These are phyloP conservation scores for Sitodiplosis mosellana DNA, from an alignment of 1,140 invertebrate genomes.

Conservation along the genomic window DNA sequence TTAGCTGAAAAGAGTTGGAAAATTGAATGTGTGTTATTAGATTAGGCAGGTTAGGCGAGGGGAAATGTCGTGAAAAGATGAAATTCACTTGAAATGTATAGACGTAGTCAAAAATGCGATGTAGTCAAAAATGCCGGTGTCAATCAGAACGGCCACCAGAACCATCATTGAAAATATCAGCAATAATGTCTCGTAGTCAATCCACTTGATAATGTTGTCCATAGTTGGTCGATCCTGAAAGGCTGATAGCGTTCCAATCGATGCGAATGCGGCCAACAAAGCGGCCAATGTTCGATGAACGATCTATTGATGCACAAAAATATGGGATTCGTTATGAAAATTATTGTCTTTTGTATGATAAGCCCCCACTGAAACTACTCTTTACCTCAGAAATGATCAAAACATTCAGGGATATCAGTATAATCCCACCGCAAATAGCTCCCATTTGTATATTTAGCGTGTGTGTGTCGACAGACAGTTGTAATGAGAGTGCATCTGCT, in stretches of 20 bases:
- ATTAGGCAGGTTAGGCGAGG: no score
- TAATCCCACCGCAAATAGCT: slow-evolving; percentile 41
- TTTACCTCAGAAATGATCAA: slow-evolving; percentile 49
- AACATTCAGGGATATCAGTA: slow-evolving; percentile 47
- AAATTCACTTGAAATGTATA: slow-evolving; percentile 34
- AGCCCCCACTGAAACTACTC: no score
- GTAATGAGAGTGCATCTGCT: slow-evolving; percentile 2
- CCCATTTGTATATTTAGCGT: slow-evolving; percentile 35
- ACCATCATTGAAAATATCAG: slow-evolving; percentile 75
- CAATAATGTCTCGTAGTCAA: slow-evolving; percentile 60
- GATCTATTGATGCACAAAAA: slow-evolving; percentile 13
- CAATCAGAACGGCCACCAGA: slow-evolving; percentile 54
- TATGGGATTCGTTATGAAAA: no score
- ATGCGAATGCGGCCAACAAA: slow-evolving; percentile 48
- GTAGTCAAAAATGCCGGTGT: slow-evolving; percentile 68
- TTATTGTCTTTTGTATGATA: no score
- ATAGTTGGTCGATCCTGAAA: slow-evolving; percentile 51
- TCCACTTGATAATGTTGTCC: slow-evolving; percentile 51
- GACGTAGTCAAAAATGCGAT: no score
- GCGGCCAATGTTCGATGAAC: slow-evolving; percentile 54
- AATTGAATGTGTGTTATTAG: no score
- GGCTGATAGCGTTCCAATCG: slow-evolving; percentile 43
- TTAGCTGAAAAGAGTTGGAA: slow-evolving; percentile 27
- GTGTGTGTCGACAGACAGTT: slow-evolving; percentile 29
- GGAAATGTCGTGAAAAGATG: no score